phyloP scores from a whole-genome alignment of 2,888 invertebrate species.

The Xestoiulus laeticollis region DNA sequence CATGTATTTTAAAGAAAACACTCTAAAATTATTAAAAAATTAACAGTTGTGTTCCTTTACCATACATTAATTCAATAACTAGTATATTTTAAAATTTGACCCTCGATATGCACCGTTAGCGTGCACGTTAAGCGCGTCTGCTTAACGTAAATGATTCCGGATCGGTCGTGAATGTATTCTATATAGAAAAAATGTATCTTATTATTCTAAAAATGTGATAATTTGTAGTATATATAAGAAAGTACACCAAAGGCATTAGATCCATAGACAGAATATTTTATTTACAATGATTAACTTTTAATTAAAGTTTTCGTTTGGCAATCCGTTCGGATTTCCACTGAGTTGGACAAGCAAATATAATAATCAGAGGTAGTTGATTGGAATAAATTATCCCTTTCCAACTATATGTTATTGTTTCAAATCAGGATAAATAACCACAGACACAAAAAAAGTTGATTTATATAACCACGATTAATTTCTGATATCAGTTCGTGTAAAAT shows the following conservation, averaged over 20 bases:
- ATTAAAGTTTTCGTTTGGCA: not conserved
- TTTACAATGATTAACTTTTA: conserved; percentile 12
- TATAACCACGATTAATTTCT: not conserved
- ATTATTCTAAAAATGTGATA: not conserved
- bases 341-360: conserved; percentile 33
- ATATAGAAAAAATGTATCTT: not conserved
- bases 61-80: too few species aligned
- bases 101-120: too few species aligned
- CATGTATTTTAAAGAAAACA: too few species aligned
- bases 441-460: conserved; percentile 1
- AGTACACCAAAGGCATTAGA: not conserved
- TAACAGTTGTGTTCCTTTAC: too few species aligned
- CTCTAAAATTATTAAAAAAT: too few species aligned
- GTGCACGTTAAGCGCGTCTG: too few species aligned
- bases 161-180: too few species aligned
- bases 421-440: conserved; percentile 29
- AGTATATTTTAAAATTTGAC: too few species aligned
- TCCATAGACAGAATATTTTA: conserved; percentile 27
- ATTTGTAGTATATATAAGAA: not conserved
- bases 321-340: conserved; percentile 14
- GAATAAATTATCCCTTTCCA: conserved; percentile 34
- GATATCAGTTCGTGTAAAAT: not conserved
- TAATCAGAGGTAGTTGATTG: conserved; percentile 29
- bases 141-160: too few species aligned
- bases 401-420: conserved; percentile 3